Base-by-base conservation (phyloP, 2,797 vertebrate species). In the Urosaurus nigricauda region DNA sequence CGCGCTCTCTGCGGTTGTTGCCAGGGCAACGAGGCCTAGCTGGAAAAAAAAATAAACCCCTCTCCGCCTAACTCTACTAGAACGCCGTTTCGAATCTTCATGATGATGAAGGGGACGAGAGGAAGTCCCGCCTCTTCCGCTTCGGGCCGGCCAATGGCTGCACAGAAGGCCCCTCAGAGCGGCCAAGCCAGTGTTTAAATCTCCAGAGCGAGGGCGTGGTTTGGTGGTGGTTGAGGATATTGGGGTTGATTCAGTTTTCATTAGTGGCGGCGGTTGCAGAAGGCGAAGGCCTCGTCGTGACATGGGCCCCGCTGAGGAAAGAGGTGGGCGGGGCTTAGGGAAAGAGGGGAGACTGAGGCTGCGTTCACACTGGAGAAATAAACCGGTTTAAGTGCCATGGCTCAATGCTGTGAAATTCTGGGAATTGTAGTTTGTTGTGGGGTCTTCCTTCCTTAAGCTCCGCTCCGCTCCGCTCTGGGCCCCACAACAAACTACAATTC, bases 291-390 rank as follows among this genome's bases (percentile, higher is more conserved):
- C 17, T 37, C 19, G 60, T 7, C 0, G 79, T 5, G 65, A 43
- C 40, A 95, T 96, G 95, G 90, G 87, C 65, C 71, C 26, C 37
- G 16, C 90, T 1, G 90, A 74, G 87, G 89, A 92, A 0, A 1
- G 40, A 95, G 95, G 95, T 94, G 95, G 79, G 60, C 12, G 0
- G 60, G 58, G 58, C 56, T 56, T 47, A 3, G 47, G 47, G 47
- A n/a, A n/a, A n/a, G n/a, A n/a, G n/a, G n/a, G n/a, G n/a, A n/a
- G n/a, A n/a, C n/a, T n/a, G n/a, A n/a, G n/a, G n/a, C n/a, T n/a
- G n/a, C n/a, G n/a, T n/a, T n/a, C n/a, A n/a, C n/a, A n/a, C n/a
- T n/a, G n/a, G n/a, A n/a, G n/a, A n/a, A n/a, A n/a, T n/a, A n/a
- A n/a, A n/a, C n/a, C n/a, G n/a, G n/a, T n/a, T n/a, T n/a, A n/a